Conservation (phyloP, 2,888 invertebrate genomes). For the Colletes collaris region DNA sequence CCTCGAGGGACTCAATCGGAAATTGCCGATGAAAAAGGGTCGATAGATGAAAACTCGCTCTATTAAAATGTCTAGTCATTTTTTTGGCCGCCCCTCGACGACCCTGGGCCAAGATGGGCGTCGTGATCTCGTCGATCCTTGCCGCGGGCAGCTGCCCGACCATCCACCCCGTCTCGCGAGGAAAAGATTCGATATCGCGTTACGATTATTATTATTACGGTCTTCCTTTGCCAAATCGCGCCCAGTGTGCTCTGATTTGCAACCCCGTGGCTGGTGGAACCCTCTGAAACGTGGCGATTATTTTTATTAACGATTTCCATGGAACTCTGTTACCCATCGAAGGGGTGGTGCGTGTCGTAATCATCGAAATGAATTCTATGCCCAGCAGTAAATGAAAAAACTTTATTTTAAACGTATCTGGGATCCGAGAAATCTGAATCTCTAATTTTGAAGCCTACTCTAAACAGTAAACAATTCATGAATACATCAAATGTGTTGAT, state of each 20-base stretch:
- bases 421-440: no score
- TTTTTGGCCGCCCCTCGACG: constrained; percentile 39
- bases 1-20: constrained; percentile 79
- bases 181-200: constrained; percentile 19
- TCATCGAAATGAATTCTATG: no score
- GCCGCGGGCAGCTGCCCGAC: constrained; percentile 29
- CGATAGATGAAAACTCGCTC: constrained; percentile 70
- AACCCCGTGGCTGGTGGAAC: no score
- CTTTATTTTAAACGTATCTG: no score
- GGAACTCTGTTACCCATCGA: no score
- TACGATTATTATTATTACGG: constrained; percentile 11
- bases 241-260: not conserved
- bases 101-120: constrained; percentile 23
- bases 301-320: no score
- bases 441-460: no score
- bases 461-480: no score
- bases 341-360: no score
- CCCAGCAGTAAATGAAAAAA: no score
- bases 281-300: no score
- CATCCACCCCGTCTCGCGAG: not conserved
- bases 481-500: no score
- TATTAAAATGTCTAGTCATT: constrained; percentile 75
- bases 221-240: constrained; percentile 23
- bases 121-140: constrained; percentile 32
- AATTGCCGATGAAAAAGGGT: constrained; percentile 78